phyloP scores from a whole-genome alignment of 1,140 invertebrate genomes.

The Ceratosolen fusciceps region DNA sequence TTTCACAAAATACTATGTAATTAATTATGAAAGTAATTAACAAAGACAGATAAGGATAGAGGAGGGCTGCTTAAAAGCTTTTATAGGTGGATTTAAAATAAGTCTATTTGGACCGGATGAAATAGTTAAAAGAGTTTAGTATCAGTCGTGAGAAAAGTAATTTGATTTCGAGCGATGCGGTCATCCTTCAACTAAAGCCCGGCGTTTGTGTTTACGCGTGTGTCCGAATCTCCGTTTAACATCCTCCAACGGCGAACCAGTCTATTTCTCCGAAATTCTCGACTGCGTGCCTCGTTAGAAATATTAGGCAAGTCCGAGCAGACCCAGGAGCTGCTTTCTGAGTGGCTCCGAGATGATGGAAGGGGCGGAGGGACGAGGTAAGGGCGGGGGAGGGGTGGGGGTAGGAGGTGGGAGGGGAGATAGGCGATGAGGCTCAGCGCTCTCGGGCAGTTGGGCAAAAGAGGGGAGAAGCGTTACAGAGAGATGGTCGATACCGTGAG shows the following conservation, averaged over 20 bases:
- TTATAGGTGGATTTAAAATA: no score
- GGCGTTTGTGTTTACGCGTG: not conserved
- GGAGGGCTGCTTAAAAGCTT: no score
- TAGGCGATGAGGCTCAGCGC: no score
- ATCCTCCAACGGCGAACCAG: not conserved
- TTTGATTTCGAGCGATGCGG: not conserved
- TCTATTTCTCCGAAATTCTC: not conserved
- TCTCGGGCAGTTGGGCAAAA: not conserved
- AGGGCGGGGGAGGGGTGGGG: not conserved
- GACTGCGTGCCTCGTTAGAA: not conserved
- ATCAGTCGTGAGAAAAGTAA: not conserved
- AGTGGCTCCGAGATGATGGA: no score
- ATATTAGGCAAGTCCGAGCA: not conserved
- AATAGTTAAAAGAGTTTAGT: no score
- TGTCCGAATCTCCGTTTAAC: not conserved
- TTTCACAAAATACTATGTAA: no score
- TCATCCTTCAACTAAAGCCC: no score
- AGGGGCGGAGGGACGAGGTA: not conserved
- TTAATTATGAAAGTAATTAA: no score
- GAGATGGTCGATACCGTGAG: slow-evolving; percentile 29
- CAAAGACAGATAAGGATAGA: no score
- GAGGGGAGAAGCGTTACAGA: not conserved
- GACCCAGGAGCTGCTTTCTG: no score
- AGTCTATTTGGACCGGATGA: no score
- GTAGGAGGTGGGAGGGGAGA: not conserved